Evolutionary conservation across 35 echinoderm and acorn worm genomes (phyloP).

Genomic region (Lytechinus pictus): DNA sequence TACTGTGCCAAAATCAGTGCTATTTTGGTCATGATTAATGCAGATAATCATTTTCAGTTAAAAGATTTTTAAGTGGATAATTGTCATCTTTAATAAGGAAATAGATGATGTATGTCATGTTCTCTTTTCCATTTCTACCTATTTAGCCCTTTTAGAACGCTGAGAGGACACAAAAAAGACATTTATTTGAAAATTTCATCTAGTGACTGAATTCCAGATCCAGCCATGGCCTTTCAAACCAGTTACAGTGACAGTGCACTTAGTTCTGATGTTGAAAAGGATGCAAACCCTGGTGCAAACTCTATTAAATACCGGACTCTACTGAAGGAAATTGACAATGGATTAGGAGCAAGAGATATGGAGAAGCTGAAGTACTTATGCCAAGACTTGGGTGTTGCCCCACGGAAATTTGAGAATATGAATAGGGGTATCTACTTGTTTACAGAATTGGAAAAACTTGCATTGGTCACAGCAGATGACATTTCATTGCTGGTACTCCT

Average conservation of each 20-base stretch:
- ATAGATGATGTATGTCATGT: background rate
- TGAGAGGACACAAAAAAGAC: background rate
- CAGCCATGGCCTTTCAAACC: background rate
- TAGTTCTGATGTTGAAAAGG: background rate
- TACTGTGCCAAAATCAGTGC: too few species aligned
- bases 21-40: too few species aligned
- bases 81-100: background rate
- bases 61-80: too few species aligned
- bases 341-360: slow-evolving; percentile 33
- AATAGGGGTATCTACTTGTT: slow-evolving; percentile 18
- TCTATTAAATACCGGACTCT: slow-evolving; percentile 32
- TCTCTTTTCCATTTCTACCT: background rate
- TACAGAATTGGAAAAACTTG: slow-evolving; percentile 32
- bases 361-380: slow-evolving; percentile 50
- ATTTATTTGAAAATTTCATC: background rate
- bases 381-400: slow-evolving; percentile 48
- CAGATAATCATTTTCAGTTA: too few species aligned
- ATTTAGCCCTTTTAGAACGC: background rate
- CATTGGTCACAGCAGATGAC: slow-evolving; percentile 25
- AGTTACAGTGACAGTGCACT: background rate
- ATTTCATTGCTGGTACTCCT: background rate
- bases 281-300: background rate
- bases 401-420: slow-evolving; percentile 38
- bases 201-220: background rate
- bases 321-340: slow-evolving; percentile 48